Base-by-base conservation (phyloP, 2,113 vertebrate species). In the Brienomyrus longianalis region DNA sequence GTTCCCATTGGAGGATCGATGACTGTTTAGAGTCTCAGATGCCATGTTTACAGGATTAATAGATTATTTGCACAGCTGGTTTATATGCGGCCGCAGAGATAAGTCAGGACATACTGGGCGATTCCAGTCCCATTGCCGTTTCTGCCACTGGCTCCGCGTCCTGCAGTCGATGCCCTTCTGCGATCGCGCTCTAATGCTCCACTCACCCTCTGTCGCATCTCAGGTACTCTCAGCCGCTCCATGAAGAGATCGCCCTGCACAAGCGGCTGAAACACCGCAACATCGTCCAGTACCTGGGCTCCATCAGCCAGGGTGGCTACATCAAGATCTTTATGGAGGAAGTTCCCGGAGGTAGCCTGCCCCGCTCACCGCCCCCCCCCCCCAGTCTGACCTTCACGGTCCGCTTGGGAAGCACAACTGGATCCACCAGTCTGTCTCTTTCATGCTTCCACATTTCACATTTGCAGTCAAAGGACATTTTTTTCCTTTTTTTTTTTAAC, bases 311-410 rank as follows among this genome's bases (percentile, higher is more conserved):
- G 92, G 97, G 93, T 0, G 97, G 97, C 35, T 99, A 97, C 94
- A 97, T 99, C 94, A 99, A 98, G 94, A 98, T 99, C 94, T 98
- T 99, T 94, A 99, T 98, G 98, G 98, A 99, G 92, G 97, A 98
- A 94, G 98, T 99, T 23, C 98, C 98, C 0, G 98, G 98, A 97
- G 98, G 98, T 98, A 93, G 47, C 50, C 2, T 21, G 2, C 54
- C 19, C 9, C n/a, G 7, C 54, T 45, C 21, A 6, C 51, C 70
- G 15, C 3, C 23, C 43, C 66, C 51, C 70, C 7, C 3, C 23
- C 43, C 66, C 15, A n/a, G 8, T 31, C 43, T 35, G 17, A 31
- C 39, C 39, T 70, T 45, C 10, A 15, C 43, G 2, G 51, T 56
- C 27, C 39, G 23, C 27, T 23, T 48, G n/a, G 27, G 47, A 27